phyloP scores from a whole-genome alignment of 2,113 vertebrate species.

The Colossoma macropomum region DNA sequence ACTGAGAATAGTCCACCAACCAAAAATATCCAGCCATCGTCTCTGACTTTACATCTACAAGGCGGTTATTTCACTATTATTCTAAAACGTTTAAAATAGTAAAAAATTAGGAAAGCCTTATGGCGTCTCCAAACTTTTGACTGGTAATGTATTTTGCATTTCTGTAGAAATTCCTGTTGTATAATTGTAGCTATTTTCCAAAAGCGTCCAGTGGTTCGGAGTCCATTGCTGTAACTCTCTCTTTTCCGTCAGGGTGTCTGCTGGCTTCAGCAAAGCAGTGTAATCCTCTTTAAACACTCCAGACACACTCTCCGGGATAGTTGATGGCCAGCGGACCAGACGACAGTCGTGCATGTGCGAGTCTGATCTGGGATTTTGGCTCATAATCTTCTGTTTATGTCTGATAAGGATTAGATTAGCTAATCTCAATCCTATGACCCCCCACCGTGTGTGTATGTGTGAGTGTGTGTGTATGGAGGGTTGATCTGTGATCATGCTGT shows the following conservation, averaged over 20 bases:
- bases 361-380: neutral
- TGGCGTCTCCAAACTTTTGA: too few relatives aligned
- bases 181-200: too few relatives aligned
- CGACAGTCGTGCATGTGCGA: neutral
- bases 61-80: too few relatives aligned
- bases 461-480: neutral
- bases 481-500: neutral
- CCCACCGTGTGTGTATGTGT: neutral
- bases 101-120: too few relatives aligned
- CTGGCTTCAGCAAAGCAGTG: neutral
- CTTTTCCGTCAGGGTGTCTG: neutral
- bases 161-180: too few relatives aligned
- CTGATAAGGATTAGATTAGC: constrained; percentile 16
- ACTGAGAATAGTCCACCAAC: too few relatives aligned
- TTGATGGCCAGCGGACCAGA: neutral
- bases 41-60: too few relatives aligned
- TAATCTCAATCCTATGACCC: constrained; percentile 10
- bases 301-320: constrained; percentile 1
- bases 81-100: too few relatives aligned
- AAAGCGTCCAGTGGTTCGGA: too few relatives aligned
- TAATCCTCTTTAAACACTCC: constrained; percentile 7
- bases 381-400: constrained; percentile 32
- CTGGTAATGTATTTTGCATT: too few relatives aligned
- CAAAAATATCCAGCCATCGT: too few relatives aligned
- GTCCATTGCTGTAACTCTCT: neutral